Conservation (phyloP, 2,888 invertebrate species). For the Pilophorus perplexus region DNA sequence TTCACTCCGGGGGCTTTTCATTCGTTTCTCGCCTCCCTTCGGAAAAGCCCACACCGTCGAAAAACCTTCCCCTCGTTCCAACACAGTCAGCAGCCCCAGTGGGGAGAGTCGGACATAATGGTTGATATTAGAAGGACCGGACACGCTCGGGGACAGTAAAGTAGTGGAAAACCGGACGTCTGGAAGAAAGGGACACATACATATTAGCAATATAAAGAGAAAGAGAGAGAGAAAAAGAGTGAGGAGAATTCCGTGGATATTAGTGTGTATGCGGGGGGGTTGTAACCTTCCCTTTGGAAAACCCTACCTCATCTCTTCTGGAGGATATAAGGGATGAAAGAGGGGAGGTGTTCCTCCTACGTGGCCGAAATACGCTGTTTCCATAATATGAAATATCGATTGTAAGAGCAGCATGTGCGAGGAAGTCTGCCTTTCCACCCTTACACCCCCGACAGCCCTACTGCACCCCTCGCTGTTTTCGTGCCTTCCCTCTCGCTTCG, state of each 20-base stretch:
- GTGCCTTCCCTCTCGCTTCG: constrained; percentile 12
- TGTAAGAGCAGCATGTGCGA: constrained; percentile 44
- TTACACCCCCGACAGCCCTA: too few species aligned
- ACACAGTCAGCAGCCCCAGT: too few species aligned
- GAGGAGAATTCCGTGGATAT: constrained; percentile 39
- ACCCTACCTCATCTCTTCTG: too few species aligned
- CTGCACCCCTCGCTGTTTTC: too few species aligned
- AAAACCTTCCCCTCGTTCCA: too few species aligned
- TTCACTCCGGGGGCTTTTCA: too few species aligned
- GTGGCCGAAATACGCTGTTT: constrained; percentile 46
- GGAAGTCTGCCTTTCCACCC: constrained; percentile 8
- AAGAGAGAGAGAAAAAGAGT: constrained; percentile 24
- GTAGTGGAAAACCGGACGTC: constrained; percentile 18
- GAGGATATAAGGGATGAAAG: too few species aligned
- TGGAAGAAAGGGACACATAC: constrained; percentile 41
- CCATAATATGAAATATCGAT: constrained; percentile 48
- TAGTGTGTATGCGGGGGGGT: constrained; percentile 39
- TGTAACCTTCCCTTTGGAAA: too few species aligned
- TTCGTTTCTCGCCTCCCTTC: too few species aligned
- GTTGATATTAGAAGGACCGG: constrained; percentile 43
- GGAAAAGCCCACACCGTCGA: too few species aligned
- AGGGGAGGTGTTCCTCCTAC: too few species aligned
- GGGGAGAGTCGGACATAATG: too few species aligned
- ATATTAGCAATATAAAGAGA: constrained; percentile 46
- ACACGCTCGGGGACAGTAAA: constrained; percentile 42